Conservation (phyloP, 2,797 vertebrate species). For the Gouania willdenowi region DNA sequence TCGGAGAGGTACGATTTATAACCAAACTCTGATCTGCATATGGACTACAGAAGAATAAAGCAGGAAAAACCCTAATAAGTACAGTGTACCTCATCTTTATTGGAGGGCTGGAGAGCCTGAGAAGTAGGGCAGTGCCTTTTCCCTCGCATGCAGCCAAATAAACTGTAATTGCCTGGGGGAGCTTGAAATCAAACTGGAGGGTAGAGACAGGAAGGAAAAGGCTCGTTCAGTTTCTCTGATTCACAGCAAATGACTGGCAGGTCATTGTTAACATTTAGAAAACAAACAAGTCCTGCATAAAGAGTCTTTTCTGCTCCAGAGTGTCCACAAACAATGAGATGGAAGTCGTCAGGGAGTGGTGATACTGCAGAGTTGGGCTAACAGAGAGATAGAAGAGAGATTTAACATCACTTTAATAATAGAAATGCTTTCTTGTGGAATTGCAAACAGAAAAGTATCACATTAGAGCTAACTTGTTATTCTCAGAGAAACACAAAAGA, state of each 20-base stretch:
- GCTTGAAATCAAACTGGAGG: conserved; percentile 71
- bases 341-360: conserved; percentile 28
- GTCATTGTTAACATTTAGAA: conserved; percentile 71
- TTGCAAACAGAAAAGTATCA: conserved; percentile 9
- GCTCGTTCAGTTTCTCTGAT: conserved; percentile 76
- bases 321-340: conserved; percentile 29
- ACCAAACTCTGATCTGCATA: conserved; percentile 4
- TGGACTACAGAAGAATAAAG: conserved; percentile 19
- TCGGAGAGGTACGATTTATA: too few relatives aligned
- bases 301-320: conserved; percentile 16
- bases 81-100: conserved; percentile 23
- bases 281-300: conserved; percentile 46
- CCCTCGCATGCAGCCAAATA: conserved; percentile 68
- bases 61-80: conserved; percentile 24
- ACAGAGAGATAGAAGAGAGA: conserved; percentile 5
- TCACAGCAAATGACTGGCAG: conserved; percentile 78
- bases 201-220: conserved; percentile 48
- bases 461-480: conserved; percentile 1
- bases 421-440: conserved; percentile 4
- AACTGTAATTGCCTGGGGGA: conserved; percentile 74
- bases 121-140: conserved; percentile 57
- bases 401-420: conserved; percentile 22
- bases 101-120: conserved; percentile 36
- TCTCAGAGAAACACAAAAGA: background rate
- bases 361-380: conserved; percentile 13